phyloP scores from a whole-genome alignment of 2,113 vertebrate genomes.

The Hyperoodon ampullatus region DNA sequence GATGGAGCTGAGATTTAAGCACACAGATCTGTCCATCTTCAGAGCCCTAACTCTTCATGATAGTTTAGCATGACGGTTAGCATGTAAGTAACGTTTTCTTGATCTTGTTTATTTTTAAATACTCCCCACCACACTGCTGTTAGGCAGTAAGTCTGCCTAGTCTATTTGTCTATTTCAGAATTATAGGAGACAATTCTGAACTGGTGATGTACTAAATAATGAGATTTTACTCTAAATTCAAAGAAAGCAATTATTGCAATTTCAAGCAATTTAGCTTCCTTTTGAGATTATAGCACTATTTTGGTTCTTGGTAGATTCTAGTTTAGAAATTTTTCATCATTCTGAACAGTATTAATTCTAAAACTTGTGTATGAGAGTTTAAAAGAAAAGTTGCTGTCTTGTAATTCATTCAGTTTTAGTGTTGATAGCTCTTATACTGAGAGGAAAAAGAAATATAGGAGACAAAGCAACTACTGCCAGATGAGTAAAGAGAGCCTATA shows the following conservation, averaged over 20 bases:
- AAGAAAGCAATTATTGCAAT: not conserved
- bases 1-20: not conserved
- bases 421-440: not conserved
- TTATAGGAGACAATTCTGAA: constrained; percentile 4
- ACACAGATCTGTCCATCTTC: not conserved
- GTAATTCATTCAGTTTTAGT: not conserved
- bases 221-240: constrained; percentile 10
- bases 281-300: constrained; percentile 9
- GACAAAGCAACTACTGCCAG: not conserved
- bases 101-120: not conserved
- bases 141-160: not conserved
- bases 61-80: not conserved
- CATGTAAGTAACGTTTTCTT: constrained; percentile 19
- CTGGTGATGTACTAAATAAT: not conserved
- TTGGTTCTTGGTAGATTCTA: not conserved
- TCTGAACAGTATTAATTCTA: not conserved
- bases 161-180: not conserved
- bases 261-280: not conserved
- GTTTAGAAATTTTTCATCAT: not conserved
- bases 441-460: not conserved
- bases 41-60: not conserved
- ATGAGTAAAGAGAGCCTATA: not conserved
- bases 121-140: not conserved
- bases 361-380: not conserved
- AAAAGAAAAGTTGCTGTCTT: constrained; percentile 3